A percentile compares a stretch with the other conserved stretches of the same genome.
phyloP scores from a whole-genome alignment of 2,797 vertebrate genomes.

The Selene dorsalis region DNA sequence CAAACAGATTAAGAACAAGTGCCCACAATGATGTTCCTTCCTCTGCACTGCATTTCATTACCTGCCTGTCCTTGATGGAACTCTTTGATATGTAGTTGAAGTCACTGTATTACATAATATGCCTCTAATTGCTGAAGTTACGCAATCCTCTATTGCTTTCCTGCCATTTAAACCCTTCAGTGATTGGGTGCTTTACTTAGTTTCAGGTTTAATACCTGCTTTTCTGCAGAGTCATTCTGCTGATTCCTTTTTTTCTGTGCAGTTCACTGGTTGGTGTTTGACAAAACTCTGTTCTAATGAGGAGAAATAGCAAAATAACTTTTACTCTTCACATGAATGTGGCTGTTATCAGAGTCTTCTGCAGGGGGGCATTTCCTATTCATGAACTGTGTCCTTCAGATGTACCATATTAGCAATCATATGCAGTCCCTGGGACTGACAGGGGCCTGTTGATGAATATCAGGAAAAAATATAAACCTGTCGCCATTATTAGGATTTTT shows the following conservation, averaged over 20 bases:
- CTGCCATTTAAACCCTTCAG: constrained; percentile 9
- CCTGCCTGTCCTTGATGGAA: constrained; percentile 65
- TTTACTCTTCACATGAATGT: neutral
- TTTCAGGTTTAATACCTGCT: neutral
- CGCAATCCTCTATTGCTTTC: constrained; percentile 31
- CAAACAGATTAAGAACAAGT: constrained; percentile 73
- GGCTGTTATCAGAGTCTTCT: neutral
- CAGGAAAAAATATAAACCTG: too few species aligned
- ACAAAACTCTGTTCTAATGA: neutral
- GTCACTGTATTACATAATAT: constrained; percentile 57
- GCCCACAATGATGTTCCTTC: constrained; percentile 62
- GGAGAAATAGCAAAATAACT: neutral
- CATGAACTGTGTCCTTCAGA: neutral
- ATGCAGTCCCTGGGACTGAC: too few species aligned
- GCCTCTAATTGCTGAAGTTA: constrained; percentile 55
- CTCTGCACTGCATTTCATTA: constrained; percentile 66
- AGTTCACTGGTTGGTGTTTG: neutral
- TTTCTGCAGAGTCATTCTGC: neutral
- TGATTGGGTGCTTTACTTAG: constrained; percentile 17
- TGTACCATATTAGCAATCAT: neutral
- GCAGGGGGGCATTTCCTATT: neutral
- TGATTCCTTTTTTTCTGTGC: neutral
- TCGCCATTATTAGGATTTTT: too few species aligned
- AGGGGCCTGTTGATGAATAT: too few species aligned
- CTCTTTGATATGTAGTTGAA: constrained; percentile 55